phyloP scores from a whole-genome alignment of 2,113 vertebrate genomes.

The Dasyornis broadbenti region DNA sequence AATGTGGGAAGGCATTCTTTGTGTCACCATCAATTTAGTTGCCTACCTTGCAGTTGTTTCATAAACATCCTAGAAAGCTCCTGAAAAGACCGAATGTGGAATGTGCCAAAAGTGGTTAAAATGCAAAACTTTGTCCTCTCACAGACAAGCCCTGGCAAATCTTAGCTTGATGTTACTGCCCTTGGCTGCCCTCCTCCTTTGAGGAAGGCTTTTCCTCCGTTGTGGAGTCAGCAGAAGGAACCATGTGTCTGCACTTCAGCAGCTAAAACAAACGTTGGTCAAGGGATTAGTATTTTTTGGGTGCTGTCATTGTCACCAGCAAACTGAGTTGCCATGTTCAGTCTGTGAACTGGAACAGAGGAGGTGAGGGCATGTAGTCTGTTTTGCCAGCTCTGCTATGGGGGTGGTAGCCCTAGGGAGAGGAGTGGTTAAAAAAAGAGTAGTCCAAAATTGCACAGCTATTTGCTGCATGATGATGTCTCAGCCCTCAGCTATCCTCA shows the following conservation, averaged over 20 bases:
- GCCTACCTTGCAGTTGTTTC: constrained; percentile 13
- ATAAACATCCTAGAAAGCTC: constrained; percentile 55
- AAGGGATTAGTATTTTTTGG: background rate
- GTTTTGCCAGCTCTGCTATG: background rate
- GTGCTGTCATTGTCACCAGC: background rate
- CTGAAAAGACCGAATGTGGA: constrained; percentile 3
- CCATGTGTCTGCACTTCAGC: rapidly evolving
- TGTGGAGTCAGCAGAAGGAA: constrained; percentile 24
- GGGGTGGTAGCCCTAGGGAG: background rate
- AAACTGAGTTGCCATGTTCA: background rate
- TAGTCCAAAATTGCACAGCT: background rate
- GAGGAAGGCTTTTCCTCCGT: background rate
- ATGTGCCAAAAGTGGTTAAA: constrained; percentile 56
- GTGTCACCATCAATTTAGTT: background rate
- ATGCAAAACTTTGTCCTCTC: background rate
- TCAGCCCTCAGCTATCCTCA: background rate
- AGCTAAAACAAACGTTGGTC: background rate
- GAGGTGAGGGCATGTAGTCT: background rate
- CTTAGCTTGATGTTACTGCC: constrained; percentile 27
- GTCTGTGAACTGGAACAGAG: background rate
- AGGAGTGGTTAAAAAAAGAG: background rate
- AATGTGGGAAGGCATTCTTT: constrained; percentile 10
- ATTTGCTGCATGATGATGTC: background rate
- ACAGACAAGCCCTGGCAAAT: constrained; percentile 41
- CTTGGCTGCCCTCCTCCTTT: background rate